These are phyloP conservation scores for Gallinago stenura DNA, from an alignment of 2,797 vertebrate species.

Conservation along the genomic window DNA sequence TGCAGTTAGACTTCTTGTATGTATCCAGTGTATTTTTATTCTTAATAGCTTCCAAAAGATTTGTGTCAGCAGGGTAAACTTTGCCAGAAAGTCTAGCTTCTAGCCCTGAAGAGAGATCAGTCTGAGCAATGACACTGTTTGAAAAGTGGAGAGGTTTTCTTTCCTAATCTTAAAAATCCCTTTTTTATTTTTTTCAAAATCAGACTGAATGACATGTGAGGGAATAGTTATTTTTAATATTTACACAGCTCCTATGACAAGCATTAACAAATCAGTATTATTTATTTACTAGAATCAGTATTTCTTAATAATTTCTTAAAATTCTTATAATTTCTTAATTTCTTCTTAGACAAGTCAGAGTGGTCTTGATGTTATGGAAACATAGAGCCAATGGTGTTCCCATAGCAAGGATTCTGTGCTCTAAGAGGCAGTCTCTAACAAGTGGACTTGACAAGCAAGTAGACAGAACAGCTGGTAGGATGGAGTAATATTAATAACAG, in stretches of 20 bases:
- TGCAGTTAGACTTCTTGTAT: neutral
- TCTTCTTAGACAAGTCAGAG: neutral
- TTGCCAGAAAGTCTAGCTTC: neutral
- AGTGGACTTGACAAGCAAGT: neutral
- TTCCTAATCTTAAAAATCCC: neutral
- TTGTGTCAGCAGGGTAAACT: neutral
- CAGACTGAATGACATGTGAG: neutral
- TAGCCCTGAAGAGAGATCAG: neutral
- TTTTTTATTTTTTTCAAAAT: neutral
- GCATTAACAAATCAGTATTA: neutral
- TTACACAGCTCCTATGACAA: neutral
- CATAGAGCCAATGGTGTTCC: neutral
- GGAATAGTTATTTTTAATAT: neutral
- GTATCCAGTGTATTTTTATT: neutral
- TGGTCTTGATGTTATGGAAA: neutral
- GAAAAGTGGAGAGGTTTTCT: neutral
- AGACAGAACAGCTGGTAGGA: neutral
- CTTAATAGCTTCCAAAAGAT: slow-evolving; percentile 3
- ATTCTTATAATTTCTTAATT: neutral
- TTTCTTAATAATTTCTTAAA: neutral
- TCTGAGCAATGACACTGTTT: neutral
- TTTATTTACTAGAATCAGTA: neutral
- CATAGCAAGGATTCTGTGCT: neutral
- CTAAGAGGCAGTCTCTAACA: neutral
- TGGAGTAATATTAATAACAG: neutral